phyloP scores from a whole-genome alignment of 2,113 vertebrate species.

The Felis catus region F.catus_Fca126_mat1.0 CM031413.1:93613501-93614000 shows the following conservation, averaged over 20 bases:
- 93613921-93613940: conserved; percentile 16
- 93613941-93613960: neutral
- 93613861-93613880: neutral
- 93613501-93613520: neutral
- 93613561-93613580: neutral
- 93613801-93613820: neutral
- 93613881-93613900: neutral
- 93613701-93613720: neutral
- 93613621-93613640: neutral
- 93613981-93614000: neutral
- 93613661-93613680: neutral
- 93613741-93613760: conserved; percentile 10
- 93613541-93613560: neutral
- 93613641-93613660: neutral
- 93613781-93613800: neutral
- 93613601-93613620: neutral
- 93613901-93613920: neutral
- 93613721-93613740: neutral
- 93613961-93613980: neutral
- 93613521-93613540: neutral
- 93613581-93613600: neutral
- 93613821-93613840: neutral
- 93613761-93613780: neutral
- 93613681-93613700: neutral
- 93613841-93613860: neutral